A percentile compares a stretch with the other conserved stretches of the same genome.
Evolutionary conservation across 2,888 invertebrate genomes (phyloP).

Genomic region (Rhimphoctona megacephalus): DNA sequence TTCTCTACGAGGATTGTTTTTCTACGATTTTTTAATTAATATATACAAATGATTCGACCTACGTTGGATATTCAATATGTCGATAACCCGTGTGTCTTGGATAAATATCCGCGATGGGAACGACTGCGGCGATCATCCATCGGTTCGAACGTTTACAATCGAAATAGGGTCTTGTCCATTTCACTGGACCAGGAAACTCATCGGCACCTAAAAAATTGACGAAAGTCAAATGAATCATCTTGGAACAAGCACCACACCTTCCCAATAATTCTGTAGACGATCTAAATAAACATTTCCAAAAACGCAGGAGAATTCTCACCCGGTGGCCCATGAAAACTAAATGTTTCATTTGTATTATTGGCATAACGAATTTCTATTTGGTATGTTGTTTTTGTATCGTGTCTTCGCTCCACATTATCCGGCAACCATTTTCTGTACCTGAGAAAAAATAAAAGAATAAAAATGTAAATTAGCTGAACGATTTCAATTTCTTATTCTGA

Average conservation of each 20-base stretch:
- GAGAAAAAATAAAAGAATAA: conserved; percentile 6
- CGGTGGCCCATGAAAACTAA: conserved; percentile 97
- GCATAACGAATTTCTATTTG: conserved; percentile 97
- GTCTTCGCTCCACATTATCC: conserved; percentile 92
- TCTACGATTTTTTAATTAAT: not conserved
- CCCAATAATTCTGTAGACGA: not conserved
- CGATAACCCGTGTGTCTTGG: conserved; percentile 96
- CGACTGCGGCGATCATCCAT: conserved; percentile 97
- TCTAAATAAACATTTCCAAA: not conserved
- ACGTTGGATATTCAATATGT: conserved; percentile 97
- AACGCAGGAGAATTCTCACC: conserved; percentile 82
- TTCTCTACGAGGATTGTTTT: not conserved
- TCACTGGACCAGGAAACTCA: conserved; percentile 96
- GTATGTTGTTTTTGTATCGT: conserved; percentile 96
- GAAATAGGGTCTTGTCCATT: conserved; percentile 97
- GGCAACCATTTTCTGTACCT: conserved; percentile 95
- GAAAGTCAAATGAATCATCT: not conserved
- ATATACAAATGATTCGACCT: conserved; percentile 81
- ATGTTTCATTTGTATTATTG: conserved; percentile 98
- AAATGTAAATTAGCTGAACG: not conserved
- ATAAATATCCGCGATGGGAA: conserved; percentile 97
- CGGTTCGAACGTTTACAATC: conserved; percentile 98
- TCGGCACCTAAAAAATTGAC: conserved; percentile 88
- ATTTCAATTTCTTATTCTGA: too few relatives aligned
- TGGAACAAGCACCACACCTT: too few relatives aligned